A percentile compares a stretch with the other conserved stretches of the same genome.
phyloP scores from a whole-genome alignment of 2,797 vertebrate species.

The Malurus leucopterus region DNA sequence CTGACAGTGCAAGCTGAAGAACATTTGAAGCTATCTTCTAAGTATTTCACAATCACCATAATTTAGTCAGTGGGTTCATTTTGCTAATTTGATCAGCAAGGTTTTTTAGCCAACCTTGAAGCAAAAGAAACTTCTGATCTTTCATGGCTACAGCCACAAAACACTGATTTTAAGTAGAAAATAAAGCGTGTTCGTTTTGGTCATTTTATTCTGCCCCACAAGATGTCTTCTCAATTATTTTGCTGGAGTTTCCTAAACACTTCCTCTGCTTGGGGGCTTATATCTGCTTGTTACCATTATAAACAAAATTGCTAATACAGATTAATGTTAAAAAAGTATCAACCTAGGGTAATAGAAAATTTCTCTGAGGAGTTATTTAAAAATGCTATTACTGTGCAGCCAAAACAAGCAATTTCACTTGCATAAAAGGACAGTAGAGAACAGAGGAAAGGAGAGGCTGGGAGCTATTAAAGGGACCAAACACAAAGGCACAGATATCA shows the following conservation, averaged over 20 bases:
- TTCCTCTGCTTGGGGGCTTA: neutral
- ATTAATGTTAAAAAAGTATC: neutral
- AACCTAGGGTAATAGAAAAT: neutral
- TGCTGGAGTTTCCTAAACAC: neutral
- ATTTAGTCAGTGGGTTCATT: neutral
- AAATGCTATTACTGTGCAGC: neutral
- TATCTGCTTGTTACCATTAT: neutral
- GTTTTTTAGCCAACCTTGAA: neutral
- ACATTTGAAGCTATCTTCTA: neutral
- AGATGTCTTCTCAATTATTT: neutral
- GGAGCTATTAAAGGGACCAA: neutral
- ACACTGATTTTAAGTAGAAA: neutral
- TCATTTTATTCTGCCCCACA: neutral
- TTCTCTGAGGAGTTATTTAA: neutral
- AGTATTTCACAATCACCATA: neutral
- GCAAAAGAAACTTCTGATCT: neutral
- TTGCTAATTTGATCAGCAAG: neutral
- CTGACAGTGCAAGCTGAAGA: neutral
- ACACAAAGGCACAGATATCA: neutral
- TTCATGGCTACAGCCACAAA: neutral
- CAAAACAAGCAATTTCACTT: neutral
- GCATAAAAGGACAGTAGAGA: neutral
- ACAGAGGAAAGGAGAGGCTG: neutral
- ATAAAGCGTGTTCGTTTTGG: neutral
- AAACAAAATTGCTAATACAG: neutral